Evolutionary conservation across 2,888 invertebrate species (phyloP).

Genomic region (Oligia strigilis): DNA sequence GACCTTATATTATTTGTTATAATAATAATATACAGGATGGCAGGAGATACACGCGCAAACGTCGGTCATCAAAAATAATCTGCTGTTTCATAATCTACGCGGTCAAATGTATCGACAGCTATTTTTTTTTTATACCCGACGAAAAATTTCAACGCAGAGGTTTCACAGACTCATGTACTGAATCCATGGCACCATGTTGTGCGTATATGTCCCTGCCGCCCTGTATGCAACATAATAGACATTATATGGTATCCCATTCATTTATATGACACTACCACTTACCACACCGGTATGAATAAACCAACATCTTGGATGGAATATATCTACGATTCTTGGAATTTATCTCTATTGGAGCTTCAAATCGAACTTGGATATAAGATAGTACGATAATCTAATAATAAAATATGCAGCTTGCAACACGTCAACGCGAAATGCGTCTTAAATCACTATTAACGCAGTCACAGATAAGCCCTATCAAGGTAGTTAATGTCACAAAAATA

Average conservation of each 20-base stretch:
- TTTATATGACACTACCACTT: not conserved
- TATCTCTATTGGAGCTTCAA: not conserved
- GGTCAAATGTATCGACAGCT: no score
- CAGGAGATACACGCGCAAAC: no score
- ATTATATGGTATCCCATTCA: no score
- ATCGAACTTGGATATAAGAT: not conserved
- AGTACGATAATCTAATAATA: slow-evolving; percentile 9
- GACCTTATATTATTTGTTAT: not conserved
- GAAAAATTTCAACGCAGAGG: no score
- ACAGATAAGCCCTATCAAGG: slow-evolving; percentile 37
- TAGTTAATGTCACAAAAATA: slow-evolving; percentile 26
- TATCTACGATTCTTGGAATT: not conserved
- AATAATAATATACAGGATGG: not conserved
- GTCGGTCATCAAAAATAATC: no score
- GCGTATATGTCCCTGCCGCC: no score
- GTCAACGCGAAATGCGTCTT: not conserved
- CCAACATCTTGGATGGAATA: not conserved
- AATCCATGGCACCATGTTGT: no score
- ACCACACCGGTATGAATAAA: not conserved
- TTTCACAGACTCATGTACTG: no score
- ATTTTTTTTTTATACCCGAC: no score
- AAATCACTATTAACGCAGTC: slow-evolving; percentile 21
- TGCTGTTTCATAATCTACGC: no score
- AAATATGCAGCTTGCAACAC: slow-evolving; percentile 23
- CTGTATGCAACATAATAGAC: no score